These are phyloP conservation scores for Tolmerus cingulatus DNA, from an alignment of 2,888 invertebrate genomes.

Conservation along the genomic window DNA sequence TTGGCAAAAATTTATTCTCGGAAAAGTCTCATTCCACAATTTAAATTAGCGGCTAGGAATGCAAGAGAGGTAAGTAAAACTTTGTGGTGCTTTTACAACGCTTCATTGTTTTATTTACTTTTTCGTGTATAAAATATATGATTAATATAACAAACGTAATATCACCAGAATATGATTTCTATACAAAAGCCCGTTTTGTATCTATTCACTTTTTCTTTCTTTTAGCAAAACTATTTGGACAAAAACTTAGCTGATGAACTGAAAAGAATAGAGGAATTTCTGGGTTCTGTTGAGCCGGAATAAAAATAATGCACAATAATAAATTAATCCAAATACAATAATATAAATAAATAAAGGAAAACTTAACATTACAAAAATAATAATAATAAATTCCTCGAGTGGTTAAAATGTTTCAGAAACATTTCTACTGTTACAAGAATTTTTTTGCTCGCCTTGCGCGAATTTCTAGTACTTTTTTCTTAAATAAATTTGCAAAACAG, in stretches of 20 bases:
- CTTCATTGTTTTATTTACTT: slow-evolving; percentile 13
- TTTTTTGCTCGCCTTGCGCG: background rate
- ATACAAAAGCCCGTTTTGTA: background rate
- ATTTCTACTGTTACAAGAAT: background rate
- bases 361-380: background rate
- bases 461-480: background rate
- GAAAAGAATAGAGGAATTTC: slow-evolving; percentile 36
- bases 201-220: slow-evolving; percentile 29
- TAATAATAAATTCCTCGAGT: background rate
- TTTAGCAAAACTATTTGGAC: slow-evolving; percentile 42
- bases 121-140: slow-evolving; percentile 34
- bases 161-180: slow-evolving; percentile 24
- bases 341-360: slow-evolving; percentile 3
- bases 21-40: slow-evolving; percentile 16
- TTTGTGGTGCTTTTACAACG: background rate
- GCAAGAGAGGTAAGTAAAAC: slow-evolving; percentile 37
- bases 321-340: background rate
- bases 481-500: background rate
- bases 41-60: background rate
- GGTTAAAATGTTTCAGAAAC: background rate
- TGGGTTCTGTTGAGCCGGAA: background rate
- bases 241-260: slow-evolving; percentile 39
- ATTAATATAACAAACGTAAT: slow-evolving; percentile 37
- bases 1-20: slow-evolving; percentile 29
- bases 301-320: background rate